Evolutionary conservation across 2,797 vertebrate genomes (phyloP).

Genomic region (Poecile montanus): DNA sequence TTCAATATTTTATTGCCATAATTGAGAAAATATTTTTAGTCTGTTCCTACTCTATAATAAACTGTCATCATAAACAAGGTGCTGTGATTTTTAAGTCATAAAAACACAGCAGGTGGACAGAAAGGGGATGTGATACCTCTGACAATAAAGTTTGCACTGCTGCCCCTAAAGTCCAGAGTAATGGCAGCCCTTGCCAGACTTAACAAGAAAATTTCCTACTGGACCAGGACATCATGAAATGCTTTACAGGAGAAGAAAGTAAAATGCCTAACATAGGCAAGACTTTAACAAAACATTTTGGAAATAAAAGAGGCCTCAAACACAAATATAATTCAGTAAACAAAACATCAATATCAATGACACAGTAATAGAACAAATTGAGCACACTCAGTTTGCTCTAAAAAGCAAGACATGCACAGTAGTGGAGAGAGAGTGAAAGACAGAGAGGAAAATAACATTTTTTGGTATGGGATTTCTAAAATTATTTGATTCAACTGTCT

Average conservation of each 20-base stretch:
- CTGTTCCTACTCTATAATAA: conserved; percentile 45
- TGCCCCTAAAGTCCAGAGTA: conserved; percentile 31
- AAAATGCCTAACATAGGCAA: background rate
- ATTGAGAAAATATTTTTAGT: conserved; percentile 65
- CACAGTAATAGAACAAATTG: background rate
- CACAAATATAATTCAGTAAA: background rate
- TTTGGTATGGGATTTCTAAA: background rate
- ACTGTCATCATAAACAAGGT: conserved; percentile 59
- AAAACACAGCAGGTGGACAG: conserved; percentile 66
- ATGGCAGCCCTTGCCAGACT: conserved; percentile 1
- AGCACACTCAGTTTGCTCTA: background rate
- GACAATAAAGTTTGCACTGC: conserved; percentile 55
- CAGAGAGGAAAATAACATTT: background rate
- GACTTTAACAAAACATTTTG: conserved; percentile 1
- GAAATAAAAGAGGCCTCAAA: conserved; percentile 13
- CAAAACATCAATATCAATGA: background rate
- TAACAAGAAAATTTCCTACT: conserved; percentile 29
- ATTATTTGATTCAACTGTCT: background rate
- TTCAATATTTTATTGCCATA: conserved; percentile 52
- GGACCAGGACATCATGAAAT: conserved; percentile 27
- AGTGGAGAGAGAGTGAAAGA: background rate
- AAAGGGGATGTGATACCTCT: conserved; percentile 47
- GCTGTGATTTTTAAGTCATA: conserved; percentile 57
- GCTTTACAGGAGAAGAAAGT: conserved; percentile 6
- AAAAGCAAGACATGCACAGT: background rate